Percentiles rank a stretch among this genome's conserved stretches.
phyloP scores from a whole-genome alignment of 2,797 vertebrate species.

The Galago senegalensis region DNA sequence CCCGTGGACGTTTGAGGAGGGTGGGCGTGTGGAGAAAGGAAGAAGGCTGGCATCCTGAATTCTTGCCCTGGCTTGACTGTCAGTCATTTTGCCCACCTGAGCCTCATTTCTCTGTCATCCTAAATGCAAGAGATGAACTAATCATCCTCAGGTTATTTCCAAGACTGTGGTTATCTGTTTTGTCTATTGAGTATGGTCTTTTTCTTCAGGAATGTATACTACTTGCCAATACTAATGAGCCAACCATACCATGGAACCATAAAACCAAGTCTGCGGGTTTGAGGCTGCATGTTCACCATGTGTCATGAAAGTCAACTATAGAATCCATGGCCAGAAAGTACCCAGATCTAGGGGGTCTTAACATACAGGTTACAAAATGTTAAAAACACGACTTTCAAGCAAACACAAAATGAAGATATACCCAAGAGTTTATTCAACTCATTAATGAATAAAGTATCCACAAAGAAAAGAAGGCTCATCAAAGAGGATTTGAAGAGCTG shows the following conservation, averaged over 20 bases:
- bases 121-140: not conserved
- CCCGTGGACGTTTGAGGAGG: not conserved
- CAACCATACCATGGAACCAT: no score
- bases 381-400: not conserved
- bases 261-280: not conserved
- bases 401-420: not conserved
- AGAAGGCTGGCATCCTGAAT: not conserved
- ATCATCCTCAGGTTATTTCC: not conserved
- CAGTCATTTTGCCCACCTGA: not conserved
- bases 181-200: not conserved
- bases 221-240: not conserved
- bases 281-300: not conserved
- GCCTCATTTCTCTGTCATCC: not conserved
- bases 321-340: not conserved
- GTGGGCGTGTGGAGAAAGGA: not conserved
- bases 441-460: not conserved
- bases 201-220: not conserved
- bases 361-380: not conserved
- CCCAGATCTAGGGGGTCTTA: not conserved
- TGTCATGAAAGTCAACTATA: not conserved
- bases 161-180: not conserved
- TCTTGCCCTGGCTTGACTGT: not conserved
- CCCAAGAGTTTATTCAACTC: constrained; percentile 10
- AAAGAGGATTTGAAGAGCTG: not conserved
- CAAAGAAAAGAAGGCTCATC: not conserved